Conservation (phyloP, 2,113 vertebrate species). For the human region GRCh38 chr13:106257501-106258000, state of each 20-base stretch:
- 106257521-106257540: not conserved
- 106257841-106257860: not conserved
- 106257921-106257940: too few relatives aligned
- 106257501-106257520: rapidly evolving
- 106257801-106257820: not conserved
- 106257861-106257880: not conserved
- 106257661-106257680: not conserved
- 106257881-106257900: not conserved
- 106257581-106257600: not conserved
- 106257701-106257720: rapidly evolving
- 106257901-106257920: rapidly evolving
- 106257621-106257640: too few relatives aligned
- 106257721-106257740: not conserved
- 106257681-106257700: rapidly evolving
- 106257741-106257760: not conserved
- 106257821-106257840: not conserved
- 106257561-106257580: not conserved
- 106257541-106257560: not conserved
- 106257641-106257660: not conserved
- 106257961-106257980: rapidly evolving
- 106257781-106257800: too few relatives aligned
- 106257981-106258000: not conserved
- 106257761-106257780: not conserved
- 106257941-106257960: not conserved
- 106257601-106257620: not conserved